phyloP scores from a whole-genome alignment of 2,888 invertebrate species.

The Sicus ferrugineus region DNA sequence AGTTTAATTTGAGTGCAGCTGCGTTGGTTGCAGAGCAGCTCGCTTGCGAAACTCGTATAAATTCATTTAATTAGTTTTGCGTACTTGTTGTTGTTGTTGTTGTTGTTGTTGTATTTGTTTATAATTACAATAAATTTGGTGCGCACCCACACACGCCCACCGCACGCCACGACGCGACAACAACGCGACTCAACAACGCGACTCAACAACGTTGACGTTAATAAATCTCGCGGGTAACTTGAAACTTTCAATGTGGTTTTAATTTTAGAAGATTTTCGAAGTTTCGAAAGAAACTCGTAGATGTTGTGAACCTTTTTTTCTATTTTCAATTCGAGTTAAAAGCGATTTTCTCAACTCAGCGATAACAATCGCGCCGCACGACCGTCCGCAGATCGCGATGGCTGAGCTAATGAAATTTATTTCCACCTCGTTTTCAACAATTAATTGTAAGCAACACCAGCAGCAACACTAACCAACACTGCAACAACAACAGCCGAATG shows the following conservation, averaged over 20 bases:
- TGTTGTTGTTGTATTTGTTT: too few species aligned
- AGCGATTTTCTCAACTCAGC: neutral
- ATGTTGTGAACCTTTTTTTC: neutral
- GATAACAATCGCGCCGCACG: too few species aligned
- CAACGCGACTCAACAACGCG: slow-evolving; percentile 36
- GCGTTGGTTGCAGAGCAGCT: neutral
- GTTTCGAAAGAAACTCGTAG: neutral
- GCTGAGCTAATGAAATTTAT: neutral
- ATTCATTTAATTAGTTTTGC: slow-evolving; percentile 46
- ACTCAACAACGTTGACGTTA: slow-evolving; percentile 14
- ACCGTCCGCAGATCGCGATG: too few species aligned
- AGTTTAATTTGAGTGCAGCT: neutral
- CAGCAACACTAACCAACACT: neutral
- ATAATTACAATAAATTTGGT: slow-evolving; percentile 45
- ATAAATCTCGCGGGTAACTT: slow-evolving; percentile 19
- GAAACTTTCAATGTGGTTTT: neutral
- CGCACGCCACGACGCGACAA: slow-evolving; percentile 15
- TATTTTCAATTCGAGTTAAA: neutral
- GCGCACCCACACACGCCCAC: slow-evolving; percentile 15
- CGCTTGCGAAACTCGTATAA: slow-evolving; percentile 37
- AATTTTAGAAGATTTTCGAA: neutral
- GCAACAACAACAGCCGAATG: neutral
- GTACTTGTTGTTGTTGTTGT: slow-evolving; percentile 39
- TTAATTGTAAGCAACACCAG: neutral
- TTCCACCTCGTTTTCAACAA: neutral